These are phyloP conservation scores for Strix aluco DNA, from an alignment of 2,113 vertebrate genomes.

Conservation along the genomic window DNA sequence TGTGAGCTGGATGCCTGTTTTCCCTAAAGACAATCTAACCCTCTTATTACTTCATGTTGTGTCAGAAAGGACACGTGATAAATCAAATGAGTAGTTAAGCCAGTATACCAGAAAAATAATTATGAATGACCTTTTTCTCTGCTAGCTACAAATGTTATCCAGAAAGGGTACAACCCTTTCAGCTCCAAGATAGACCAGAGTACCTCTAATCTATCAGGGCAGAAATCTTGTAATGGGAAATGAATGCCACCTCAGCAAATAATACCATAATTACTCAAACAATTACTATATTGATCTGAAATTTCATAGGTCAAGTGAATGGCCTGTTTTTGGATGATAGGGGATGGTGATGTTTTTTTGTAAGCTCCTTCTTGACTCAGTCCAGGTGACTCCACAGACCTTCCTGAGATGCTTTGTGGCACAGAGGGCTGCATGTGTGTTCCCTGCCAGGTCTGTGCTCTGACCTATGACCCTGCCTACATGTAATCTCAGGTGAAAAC, in stretches of 20 bases:
- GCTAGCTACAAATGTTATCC: conserved; percentile 20
- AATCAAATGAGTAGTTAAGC: conserved; percentile 16
- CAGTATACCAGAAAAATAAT: conserved; percentile 42
- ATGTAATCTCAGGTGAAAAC: neutral
- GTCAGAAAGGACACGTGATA: conserved; percentile 15
- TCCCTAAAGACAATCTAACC: neutral
- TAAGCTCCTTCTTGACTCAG: neutral
- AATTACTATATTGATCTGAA: neutral
- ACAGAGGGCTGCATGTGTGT: neutral
- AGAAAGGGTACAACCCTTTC: conserved; percentile 23
- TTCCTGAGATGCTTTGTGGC: neutral
- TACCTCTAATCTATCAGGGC: neutral
- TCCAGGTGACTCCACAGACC: neutral
- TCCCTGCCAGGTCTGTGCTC: neutral
- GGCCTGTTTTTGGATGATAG: neutral
- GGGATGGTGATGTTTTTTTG: neutral
- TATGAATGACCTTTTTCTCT: conserved; percentile 53
- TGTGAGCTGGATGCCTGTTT: conserved; percentile 17
- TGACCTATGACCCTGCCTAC: neutral
- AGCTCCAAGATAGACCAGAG: neutral
- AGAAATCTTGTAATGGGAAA: neutral
- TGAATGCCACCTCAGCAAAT: neutral
- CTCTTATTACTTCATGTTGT: conserved; percentile 5
- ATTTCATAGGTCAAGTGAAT: neutral
- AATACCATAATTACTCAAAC: neutral